phyloP scores from a whole-genome alignment of 2,888 invertebrate genomes.

The Dexiosoma caninum region DNA sequence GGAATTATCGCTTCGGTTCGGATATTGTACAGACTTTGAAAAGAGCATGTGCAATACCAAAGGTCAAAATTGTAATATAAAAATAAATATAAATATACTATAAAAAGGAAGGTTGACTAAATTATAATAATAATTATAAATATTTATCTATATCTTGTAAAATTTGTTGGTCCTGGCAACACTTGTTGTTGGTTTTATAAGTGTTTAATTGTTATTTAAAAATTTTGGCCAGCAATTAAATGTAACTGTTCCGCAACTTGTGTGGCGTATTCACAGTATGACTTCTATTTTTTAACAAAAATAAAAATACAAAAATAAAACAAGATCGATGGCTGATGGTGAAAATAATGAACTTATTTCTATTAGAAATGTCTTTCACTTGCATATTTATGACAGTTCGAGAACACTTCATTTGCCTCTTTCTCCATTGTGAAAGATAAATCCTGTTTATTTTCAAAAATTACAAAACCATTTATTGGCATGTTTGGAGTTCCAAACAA shows the following conservation, averaged over 20 bases:
- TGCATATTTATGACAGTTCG: constrained; percentile 1
- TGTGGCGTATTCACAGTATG: constrained; percentile 56
- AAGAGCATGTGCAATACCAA: no score
- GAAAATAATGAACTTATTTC: constrained; percentile 1
- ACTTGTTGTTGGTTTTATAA: not conserved
- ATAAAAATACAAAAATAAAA: not conserved
- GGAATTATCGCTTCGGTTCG: no score
- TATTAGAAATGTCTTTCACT: not conserved
- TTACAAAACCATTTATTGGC: constrained; percentile 38
- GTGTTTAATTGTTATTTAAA: not conserved
- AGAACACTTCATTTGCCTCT: constrained; percentile 15
- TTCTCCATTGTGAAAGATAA: not conserved
- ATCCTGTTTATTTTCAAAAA: not conserved
- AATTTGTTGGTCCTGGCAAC: not conserved
- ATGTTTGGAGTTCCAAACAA: constrained; percentile 41
- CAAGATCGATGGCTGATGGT: constrained; percentile 22
- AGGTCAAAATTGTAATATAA: no score
- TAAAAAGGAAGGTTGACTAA: no score
- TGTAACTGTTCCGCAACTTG: constrained; percentile 60
- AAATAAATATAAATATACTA: no score
- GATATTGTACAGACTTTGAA: no score
- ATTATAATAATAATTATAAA: no score
- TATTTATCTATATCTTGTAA: no score
- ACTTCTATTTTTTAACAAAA: constrained; percentile 31
- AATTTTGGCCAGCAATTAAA: constrained; percentile 53